These are phyloP conservation scores for Aproaerema taeniolella DNA, from an alignment of 2,888 invertebrate species.

Conservation along the genomic window DNA sequence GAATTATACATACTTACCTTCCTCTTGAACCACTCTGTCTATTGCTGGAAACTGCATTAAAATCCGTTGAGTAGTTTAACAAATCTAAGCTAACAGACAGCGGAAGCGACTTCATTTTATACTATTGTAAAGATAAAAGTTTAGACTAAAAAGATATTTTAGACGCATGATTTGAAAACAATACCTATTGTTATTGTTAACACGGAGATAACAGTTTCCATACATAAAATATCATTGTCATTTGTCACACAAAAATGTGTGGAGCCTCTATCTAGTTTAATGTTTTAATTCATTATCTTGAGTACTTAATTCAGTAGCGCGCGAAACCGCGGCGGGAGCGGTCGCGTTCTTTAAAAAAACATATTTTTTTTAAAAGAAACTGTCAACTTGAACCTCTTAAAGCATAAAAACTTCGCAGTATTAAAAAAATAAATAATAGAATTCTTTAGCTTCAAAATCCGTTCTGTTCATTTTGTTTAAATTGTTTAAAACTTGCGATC, in stretches of 20 bases:
- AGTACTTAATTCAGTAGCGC: conserved; percentile 44
- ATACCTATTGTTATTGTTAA: background rate
- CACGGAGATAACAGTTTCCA: no score
- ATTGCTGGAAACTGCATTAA: no score
- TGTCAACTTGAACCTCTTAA: background rate
- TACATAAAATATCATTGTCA: no score
- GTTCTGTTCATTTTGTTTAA: background rate
- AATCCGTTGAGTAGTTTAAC: no score
- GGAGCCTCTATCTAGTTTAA: no score
- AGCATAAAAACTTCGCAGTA: no score
- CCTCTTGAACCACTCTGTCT: no score
- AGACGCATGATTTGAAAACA: background rate
- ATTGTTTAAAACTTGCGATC: background rate
- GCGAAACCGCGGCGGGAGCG: conserved; percentile 42
- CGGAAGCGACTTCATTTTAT: no score
- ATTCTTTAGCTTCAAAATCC: background rate
- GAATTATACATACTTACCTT: no score
- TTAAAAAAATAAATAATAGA: background rate
- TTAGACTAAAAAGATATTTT: background rate
- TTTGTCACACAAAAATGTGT: no score
- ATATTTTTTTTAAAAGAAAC: background rate
- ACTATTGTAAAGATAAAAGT: background rate
- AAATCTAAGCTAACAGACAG: no score
- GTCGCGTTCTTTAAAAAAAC: conserved; percentile 21
- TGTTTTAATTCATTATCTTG: no score